Evolutionary conservation across 2,113 vertebrate species (phyloP).

Genomic region (Ictalurus furcatus): DNA sequence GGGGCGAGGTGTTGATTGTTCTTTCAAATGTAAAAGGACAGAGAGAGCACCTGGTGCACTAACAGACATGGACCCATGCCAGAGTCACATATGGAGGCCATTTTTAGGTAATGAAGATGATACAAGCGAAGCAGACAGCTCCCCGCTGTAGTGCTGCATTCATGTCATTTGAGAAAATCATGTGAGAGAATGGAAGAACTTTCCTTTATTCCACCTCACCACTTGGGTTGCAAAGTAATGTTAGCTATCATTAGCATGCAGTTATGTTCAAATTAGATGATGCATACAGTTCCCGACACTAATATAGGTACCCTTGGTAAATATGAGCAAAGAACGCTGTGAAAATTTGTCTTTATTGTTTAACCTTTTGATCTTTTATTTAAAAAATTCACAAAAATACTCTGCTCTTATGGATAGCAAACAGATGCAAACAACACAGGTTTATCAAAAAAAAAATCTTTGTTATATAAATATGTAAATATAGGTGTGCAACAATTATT

Average conservation of each 20-base stretch:
- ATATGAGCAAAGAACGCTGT: too few relatives aligned
- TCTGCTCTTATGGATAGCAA: too few relatives aligned
- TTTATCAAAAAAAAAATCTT: too few relatives aligned
- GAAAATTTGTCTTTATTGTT: too few relatives aligned
- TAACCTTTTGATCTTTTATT: too few relatives aligned
- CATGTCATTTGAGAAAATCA: background rate
- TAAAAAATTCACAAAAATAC: too few relatives aligned
- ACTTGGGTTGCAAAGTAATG: background rate
- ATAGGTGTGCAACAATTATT: too few relatives aligned
- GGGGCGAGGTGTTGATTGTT: conserved; percentile 52
- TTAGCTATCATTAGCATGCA: background rate
- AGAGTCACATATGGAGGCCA: conserved; percentile 64
- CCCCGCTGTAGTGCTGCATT: conserved; percentile 7
- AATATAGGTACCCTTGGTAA: too few relatives aligned
- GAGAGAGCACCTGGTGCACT: conserved; percentile 65
- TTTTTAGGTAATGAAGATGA: conserved; percentile 70
- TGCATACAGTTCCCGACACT: too few relatives aligned
- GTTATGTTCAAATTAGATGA: background rate
- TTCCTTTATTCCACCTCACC: background rate
- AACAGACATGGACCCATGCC: conserved; percentile 66
- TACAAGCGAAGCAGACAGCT: conserved; percentile 59
- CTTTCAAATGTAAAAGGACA: conserved; percentile 60
- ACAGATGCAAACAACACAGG: too few relatives aligned
- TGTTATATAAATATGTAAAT: too few relatives aligned
- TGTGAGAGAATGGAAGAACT: background rate